Conservation (phyloP, 2,113 vertebrate genomes). For the Rhodinocichla rosea region DNA sequence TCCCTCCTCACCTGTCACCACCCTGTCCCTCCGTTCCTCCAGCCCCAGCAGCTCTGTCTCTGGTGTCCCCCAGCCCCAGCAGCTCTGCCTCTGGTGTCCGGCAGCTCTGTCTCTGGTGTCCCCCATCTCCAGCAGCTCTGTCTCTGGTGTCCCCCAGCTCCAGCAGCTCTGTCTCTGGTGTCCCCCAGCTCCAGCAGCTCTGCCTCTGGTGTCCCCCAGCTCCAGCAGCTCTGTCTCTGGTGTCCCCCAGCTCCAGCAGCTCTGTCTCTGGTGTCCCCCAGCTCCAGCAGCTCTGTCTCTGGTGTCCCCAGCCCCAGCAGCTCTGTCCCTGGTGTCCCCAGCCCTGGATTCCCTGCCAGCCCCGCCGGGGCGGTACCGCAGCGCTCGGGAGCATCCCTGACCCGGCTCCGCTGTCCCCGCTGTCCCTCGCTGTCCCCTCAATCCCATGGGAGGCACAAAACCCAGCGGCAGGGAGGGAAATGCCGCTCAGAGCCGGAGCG, state of each 20-base stretch:
- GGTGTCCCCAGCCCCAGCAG: no score
- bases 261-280: no score
- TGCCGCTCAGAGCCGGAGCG: rapidly evolving
- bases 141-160: no score
- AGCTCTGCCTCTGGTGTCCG: neutral
- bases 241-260: no score
- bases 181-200: no score
- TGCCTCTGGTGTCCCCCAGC: neutral
- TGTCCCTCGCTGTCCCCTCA: neutral
- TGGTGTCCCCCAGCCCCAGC: no score
- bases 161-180: no score
- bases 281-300: no score
- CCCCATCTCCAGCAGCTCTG: no score
- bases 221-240: neutral
- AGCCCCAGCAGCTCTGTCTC: neutral
- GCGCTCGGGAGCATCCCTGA: neutral
- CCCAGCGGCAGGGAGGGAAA: neutral
- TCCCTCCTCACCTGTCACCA: neutral
- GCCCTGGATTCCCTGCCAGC: neutral
- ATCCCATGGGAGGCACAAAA: neutral
- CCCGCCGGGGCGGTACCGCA: neutral
- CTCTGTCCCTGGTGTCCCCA: neutral
- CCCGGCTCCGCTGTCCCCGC: neutral
- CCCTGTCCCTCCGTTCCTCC: neutral
- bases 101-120: neutral